phyloP scores from a whole-genome alignment of 2,797 vertebrate species.

The Liparis tanakae region DNA sequence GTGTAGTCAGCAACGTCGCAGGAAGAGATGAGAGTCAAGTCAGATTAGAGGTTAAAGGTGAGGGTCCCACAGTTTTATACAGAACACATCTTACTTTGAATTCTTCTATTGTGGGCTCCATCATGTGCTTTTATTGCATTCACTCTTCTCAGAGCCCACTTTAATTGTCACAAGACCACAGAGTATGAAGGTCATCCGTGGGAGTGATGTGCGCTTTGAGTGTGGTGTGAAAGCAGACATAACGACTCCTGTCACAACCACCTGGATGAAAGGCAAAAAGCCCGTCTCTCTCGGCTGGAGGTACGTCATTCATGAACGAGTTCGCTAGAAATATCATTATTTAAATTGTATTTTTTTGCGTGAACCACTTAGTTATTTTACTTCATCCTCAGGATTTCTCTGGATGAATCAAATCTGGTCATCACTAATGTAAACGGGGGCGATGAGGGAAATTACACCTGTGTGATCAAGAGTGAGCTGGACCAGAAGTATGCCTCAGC shows the following conservation, averaged over 20 bases:
- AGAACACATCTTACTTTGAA: background rate
- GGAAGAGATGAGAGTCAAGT: slow-evolving; percentile 93
- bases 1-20: slow-evolving; percentile 92
- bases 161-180: slow-evolving; percentile 89
- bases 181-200: slow-evolving; percentile 86
- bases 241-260: slow-evolving; percentile 84
- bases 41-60: slow-evolving; percentile 97
- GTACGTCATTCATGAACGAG: slow-evolving; percentile 65
- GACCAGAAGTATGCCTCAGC: slow-evolving; percentile 93
- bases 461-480: slow-evolving; percentile 91
- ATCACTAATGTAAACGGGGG: slow-evolving; percentile 89
- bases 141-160: slow-evolving; percentile 85
- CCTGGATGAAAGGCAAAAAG: slow-evolving; percentile 91
- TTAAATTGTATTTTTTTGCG: background rate
- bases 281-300: slow-evolving; percentile 87
- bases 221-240: slow-evolving; percentile 89
- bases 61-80: slow-evolving; percentile 20
- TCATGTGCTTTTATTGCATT: background rate
- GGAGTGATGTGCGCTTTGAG: slow-evolving; percentile 87
- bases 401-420: slow-evolving; percentile 92
- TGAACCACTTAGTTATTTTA: background rate
- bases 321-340: background rate
- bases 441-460: slow-evolving; percentile 94
- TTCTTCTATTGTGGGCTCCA: background rate
- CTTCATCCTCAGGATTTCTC: slow-evolving; percentile 84